Base-by-base conservation (phyloP, 2,888 invertebrate genomes). In the Clanis bilineata region DNA sequence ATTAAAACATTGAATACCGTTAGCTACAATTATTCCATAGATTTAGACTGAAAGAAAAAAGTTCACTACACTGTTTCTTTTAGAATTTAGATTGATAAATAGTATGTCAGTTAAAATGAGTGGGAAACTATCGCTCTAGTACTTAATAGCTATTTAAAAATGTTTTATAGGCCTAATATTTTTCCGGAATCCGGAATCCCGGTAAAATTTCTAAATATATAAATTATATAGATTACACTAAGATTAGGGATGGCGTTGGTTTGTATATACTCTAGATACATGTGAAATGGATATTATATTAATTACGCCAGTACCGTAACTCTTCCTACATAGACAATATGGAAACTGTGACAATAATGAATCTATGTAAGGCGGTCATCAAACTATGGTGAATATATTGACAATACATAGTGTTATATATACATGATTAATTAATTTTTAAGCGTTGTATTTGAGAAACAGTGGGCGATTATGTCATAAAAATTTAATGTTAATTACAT, bases 291-390 rank as follows among this genome's bases (percentile, higher is more conserved):
- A 28, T 28, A 51, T 10, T 15, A 51, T 15, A 25, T 4, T 32
- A 21, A 32, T 15, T 32, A 51, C 28, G 32, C 4, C 32, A 51
- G 47, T 32, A 32, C 51, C 32, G 18, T 51, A 28, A 28, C 25
- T 32, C 51, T 51, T 51, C 32, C 51, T 51, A 51, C 18, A 51
- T 32, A 51, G 51, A 51, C 51, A 10, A 32, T 47, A 55, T 25
- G 36, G 57, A 22, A 57, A 57, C 57, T 28, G 23, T 51, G 58
- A 58, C 58, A 58, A 58, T 58, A 58, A 36, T n/a, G 10, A 4
- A 0, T 18, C 28, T 51, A 51, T 28, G 10, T 51, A 18, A 32
- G 32, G 9, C 51, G 18, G 10, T 44, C 51, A 25, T 25, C 15
- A 25, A 18, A 18, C 15, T 28, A 10, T 51, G 51, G 28, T 51